Percentiles rank a stretch among this genome's conserved stretches.
Conservation (phyloP, 2,113 vertebrate species). For the Gorsachius goisagi region DNA sequence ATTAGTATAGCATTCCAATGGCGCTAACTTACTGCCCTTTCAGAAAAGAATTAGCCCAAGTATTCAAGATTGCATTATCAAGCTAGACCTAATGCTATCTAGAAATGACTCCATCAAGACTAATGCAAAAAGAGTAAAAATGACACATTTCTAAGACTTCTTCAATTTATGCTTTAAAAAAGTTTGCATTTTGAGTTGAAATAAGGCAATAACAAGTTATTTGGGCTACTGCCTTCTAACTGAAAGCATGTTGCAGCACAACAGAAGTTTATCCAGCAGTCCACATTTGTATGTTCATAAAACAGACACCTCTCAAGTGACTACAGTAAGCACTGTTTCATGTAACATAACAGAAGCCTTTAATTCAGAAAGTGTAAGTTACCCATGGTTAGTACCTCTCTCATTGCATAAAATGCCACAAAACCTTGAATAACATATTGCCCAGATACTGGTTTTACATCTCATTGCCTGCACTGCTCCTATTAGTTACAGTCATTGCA, state of each 20-base stretch:
- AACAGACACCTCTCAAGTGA: background rate
- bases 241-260: background rate
- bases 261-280: background rate
- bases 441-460: background rate
- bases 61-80: background rate
- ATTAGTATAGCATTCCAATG: background rate
- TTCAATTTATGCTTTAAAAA: background rate
- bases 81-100: background rate
- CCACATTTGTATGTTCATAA: background rate
- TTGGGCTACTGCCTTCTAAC: background rate
- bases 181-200: background rate
- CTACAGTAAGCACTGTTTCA: background rate
- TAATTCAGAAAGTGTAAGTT: background rate
- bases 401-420: background rate
- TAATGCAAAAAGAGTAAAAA: background rate
- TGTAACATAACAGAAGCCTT: background rate
- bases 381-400: background rate
- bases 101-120: background rate
- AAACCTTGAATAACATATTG: background rate
- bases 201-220: background rate
- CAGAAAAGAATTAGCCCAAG: background rate
- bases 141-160: background rate
- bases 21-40: background rate
- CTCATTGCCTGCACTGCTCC: background rate
- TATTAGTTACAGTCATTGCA: background rate